Evolutionary conservation across 1,140 invertebrate genomes (phyloP).

Genomic region (Drosophila tsacasi): DNA sequence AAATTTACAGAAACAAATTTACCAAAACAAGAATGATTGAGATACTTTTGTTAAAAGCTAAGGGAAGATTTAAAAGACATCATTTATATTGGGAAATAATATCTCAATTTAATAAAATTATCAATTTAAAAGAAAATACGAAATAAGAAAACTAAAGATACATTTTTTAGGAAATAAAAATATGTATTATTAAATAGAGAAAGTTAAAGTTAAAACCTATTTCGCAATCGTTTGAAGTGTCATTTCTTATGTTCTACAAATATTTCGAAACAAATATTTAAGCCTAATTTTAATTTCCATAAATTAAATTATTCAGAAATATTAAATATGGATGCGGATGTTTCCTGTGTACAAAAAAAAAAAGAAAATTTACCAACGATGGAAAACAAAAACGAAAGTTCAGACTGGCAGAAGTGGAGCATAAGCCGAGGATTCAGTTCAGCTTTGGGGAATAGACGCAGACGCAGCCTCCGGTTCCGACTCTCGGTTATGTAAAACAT

Average conservation of each 20-base stretch:
- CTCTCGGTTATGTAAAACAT: slow-evolving; percentile 54
- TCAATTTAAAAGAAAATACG: neutral
- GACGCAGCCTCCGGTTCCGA: slow-evolving; percentile 16
- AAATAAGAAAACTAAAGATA: neutral
- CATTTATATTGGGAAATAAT: neutral
- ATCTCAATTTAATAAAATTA: neutral
- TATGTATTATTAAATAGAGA: neutral
- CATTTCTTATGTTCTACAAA: neutral
- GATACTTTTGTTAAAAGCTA: neutral
- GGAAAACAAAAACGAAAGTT: slow-evolving; percentile 37
- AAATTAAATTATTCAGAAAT: too few species aligned
- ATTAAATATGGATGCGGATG: neutral
- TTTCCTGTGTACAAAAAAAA: slow-evolving; percentile 4
- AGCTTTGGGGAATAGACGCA: slow-evolving; percentile 42
- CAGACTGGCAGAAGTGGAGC: slow-evolving; percentile 55
- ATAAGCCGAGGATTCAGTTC: slow-evolving; percentile 57
- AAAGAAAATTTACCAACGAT: neutral
- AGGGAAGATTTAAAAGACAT: neutral
- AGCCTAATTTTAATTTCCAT: neutral
- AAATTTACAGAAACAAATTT: neutral
- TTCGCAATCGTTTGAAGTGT: too few species aligned
- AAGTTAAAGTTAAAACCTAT: neutral
- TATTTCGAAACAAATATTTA: neutral
- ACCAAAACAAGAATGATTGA: neutral
- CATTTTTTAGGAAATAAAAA: neutral